Evolutionary conservation across 2,888 invertebrate genomes (phyloP), one percentile per base, ranked within the genome.

Genomic region (Furcula furcula): DNA sequence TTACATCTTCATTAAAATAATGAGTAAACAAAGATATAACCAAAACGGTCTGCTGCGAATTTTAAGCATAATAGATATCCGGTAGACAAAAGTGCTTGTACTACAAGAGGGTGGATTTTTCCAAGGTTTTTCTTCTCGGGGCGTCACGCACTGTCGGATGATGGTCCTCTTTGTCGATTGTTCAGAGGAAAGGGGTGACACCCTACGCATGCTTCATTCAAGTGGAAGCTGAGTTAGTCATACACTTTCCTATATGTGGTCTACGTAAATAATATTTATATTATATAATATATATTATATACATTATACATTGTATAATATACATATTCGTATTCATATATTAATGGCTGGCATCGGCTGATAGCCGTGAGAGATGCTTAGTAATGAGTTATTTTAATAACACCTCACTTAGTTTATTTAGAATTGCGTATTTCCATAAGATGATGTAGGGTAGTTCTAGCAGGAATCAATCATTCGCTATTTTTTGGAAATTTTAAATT

Each of bases 181-280:
- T 83, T 76, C 63, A 71, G 65, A 68, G 62, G 58, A 74, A 75
- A 75, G 68, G 85, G 84, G 79, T 79, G 83, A 72, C 77, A 81
- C 81, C 84, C 83, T 62, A 82, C 81, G 73, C 76, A 76, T 63
- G 60, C 71, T 70, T 65, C 74, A 73, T 77, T 81, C 62, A 77
- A 83, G 78, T 81, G 76, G 76, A 81, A 79, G 69, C 66, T 68
- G 69, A 62, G 65, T 63, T 66, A 54, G 50, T 50, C 48, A 51
- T 54, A 46, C 41, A 49, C 41, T 53, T 54, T 58, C 33, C 45
- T 30, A 22, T n/a, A n/a, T 40, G 27, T 10, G 19, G n/a, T n/a
- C n/a, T n/a, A n/a, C n/a, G n/a, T n/a, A n/a, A n/a, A 38, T 34
- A 38, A 36, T 23, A 38, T 38, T 42, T 50, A 44, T 15, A 22